A percentile compares a stretch with the other conserved stretches of the same genome.
Evolutionary conservation across 2,888 invertebrate genomes (phyloP).

Genomic region (Encarsia formosa): DNA sequence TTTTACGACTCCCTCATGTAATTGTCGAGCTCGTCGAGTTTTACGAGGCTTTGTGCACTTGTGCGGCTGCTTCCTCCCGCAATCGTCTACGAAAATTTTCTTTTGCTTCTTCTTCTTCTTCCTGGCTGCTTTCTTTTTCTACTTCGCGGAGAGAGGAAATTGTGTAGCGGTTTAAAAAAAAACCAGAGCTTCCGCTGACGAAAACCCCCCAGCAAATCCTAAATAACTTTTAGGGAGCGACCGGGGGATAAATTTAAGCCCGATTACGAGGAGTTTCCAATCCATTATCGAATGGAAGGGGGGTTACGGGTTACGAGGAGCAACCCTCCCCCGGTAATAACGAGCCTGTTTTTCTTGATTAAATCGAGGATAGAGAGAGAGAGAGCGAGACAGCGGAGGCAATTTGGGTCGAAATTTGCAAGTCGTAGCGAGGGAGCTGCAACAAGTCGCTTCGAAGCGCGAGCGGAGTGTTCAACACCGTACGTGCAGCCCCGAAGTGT

Average conservation of each 20-base stretch:
- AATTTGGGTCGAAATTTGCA: constrained; percentile 35
- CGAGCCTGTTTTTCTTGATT: constrained; percentile 32
- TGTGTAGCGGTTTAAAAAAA: constrained; percentile 12
- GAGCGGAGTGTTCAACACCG: background rate
- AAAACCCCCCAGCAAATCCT: too few relatives aligned
- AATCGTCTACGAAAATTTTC: constrained; percentile 10
- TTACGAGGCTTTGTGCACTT: constrained; percentile 39
- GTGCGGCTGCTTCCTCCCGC: background rate
- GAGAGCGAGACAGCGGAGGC: constrained; percentile 10
- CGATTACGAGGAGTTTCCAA: constrained; percentile 1
- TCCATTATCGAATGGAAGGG: constrained; percentile 17
- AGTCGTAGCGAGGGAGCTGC: constrained; percentile 25
- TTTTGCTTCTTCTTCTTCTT: background rate
- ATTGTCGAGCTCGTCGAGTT: constrained; percentile 50
- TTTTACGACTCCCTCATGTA: constrained; percentile 50
- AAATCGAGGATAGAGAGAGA: constrained; percentile 23
- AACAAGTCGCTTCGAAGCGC: constrained; percentile 20
- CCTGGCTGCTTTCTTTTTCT: background rate
- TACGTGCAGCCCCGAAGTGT: too few relatives aligned
- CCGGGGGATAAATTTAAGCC: too few relatives aligned
- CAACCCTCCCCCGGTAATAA: background rate
- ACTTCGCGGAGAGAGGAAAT: too few relatives aligned
- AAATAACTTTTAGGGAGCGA: too few relatives aligned
- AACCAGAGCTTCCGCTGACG: too few relatives aligned
- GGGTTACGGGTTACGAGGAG: too few relatives aligned